Evolutionary conservation across 1,140 invertebrate genomes (phyloP).

Genomic region (Stegodyphus dumicola): DNA sequence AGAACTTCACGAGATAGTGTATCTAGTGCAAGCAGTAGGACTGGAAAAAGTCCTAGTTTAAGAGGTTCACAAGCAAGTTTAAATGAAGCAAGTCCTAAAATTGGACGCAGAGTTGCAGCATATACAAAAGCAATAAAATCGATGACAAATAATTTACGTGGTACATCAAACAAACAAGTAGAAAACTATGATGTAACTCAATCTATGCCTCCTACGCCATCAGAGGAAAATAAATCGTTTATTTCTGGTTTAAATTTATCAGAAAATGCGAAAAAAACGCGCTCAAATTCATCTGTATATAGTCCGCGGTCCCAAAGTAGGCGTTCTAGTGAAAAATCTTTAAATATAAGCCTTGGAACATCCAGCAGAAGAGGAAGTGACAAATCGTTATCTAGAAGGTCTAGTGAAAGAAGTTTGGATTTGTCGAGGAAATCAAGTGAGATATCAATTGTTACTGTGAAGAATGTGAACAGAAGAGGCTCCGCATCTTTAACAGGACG

Average conservation of each 20-base stretch:
- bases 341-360: constrained; percentile 4
- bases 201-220: constrained; percentile 56
- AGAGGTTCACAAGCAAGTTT: constrained; percentile 1
- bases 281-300: constrained; percentile 46
- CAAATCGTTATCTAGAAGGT: constrained; percentile 43
- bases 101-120: constrained; percentile 38
- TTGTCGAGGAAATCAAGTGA: constrained; percentile 58
- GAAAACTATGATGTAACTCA: constrained; percentile 58
- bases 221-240: constrained; percentile 55
- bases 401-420: constrained; percentile 47
- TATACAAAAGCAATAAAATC: constrained; percentile 54
- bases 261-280: constrained; percentile 29
- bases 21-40: not conserved
- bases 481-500: not conserved
- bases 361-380: constrained; percentile 48
- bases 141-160: constrained; percentile 47
- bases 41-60: not conserved
- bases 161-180: constrained; percentile 14
- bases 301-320: constrained; percentile 45
- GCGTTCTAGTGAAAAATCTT: constrained; percentile 38
- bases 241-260: constrained; percentile 17
- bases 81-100: constrained; percentile 35
- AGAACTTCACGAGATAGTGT: constrained; percentile 17
- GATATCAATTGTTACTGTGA: constrained; percentile 46
- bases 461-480: constrained; percentile 25